These are phyloP conservation scores for Eupithecia centaureata DNA, from an alignment of 2,888 invertebrate species.

Conservation along the genomic window DNA sequence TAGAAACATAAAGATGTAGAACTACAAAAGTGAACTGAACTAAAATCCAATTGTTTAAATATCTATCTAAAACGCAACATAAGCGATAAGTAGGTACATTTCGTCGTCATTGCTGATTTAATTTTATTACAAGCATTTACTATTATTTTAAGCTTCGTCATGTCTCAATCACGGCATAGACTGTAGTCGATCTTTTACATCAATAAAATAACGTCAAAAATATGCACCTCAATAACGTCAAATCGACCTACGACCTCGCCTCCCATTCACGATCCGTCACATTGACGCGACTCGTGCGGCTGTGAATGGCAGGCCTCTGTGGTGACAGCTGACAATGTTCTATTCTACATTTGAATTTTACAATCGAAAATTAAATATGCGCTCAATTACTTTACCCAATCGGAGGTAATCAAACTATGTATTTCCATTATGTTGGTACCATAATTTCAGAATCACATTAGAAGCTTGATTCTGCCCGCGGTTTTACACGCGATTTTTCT, in stretches of 20 bases:
- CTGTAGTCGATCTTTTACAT: neutral
- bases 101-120: no score
- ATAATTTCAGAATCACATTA: no score
- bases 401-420: no score
- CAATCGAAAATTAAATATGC: neutral
- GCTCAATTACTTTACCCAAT: neutral
- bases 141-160: neutral
- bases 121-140: neutral
- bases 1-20: no score
- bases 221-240: slow-evolving; percentile 7
- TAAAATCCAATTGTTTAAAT: no score
- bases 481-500: no score
- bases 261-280: slow-evolving; percentile 41
- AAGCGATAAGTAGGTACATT: no score
- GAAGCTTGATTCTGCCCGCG: no score
- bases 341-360: slow-evolving; percentile 22
- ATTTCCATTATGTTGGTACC: no score
- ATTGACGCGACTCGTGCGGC: slow-evolving; percentile 41
- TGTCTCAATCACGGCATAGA: slow-evolving; percentile 1
- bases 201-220: slow-evolving; percentile 7
- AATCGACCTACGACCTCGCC: slow-evolving; percentile 19
- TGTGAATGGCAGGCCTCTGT: slow-evolving; percentile 43
- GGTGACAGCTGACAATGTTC: slow-evolving; percentile 13
- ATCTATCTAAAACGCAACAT: no score
- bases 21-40: no score